A percentile compares a stretch with the other conserved stretches of the same genome.
Conservation (phyloP, 2,797 vertebrate species). For the Ptychobarbus kaznakovi region DNA sequence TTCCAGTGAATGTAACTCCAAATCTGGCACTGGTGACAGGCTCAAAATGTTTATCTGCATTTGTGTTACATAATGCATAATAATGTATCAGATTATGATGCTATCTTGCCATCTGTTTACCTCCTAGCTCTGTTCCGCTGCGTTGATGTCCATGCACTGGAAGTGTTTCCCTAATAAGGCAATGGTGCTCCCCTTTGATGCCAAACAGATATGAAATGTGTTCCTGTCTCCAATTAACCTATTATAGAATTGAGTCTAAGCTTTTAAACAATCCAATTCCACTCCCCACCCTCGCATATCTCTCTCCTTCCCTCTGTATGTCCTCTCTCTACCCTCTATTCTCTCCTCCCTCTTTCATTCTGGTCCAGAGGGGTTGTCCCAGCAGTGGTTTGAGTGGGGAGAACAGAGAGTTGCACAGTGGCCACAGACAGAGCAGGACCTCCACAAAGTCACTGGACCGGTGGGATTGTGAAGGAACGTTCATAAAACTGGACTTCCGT, state of each 20-base stretch:
- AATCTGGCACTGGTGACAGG: neutral
- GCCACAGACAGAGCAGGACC: conserved; percentile 67
- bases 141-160: conserved; percentile 72
- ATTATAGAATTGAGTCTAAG: conserved; percentile 71
- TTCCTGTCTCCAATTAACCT: conserved; percentile 78
- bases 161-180: conserved; percentile 84
- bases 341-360: conserved; percentile 52
- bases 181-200: conserved; percentile 86
- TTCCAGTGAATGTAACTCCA: neutral
- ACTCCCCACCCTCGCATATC: conserved; percentile 44
- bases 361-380: conserved; percentile 55
- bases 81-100: conserved; percentile 19
- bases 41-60: neutral
- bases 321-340: neutral
- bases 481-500: conserved; percentile 39
- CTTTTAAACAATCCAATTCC: conserved; percentile 57
- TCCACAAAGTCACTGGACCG: conserved; percentile 63
- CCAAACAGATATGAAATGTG: conserved; percentile 82
- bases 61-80: neutral
- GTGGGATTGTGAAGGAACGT: conserved; percentile 76
- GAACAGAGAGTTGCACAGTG: conserved; percentile 71
- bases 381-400: conserved; percentile 67
- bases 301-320: conserved; percentile 33
- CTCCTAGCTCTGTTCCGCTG: conserved; percentile 46
- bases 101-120: conserved; percentile 47